These are phyloP conservation scores for Pseudocheirus occidentalis DNA, from an alignment of 2,797 vertebrate genomes.

Conservation along the genomic window DNA sequence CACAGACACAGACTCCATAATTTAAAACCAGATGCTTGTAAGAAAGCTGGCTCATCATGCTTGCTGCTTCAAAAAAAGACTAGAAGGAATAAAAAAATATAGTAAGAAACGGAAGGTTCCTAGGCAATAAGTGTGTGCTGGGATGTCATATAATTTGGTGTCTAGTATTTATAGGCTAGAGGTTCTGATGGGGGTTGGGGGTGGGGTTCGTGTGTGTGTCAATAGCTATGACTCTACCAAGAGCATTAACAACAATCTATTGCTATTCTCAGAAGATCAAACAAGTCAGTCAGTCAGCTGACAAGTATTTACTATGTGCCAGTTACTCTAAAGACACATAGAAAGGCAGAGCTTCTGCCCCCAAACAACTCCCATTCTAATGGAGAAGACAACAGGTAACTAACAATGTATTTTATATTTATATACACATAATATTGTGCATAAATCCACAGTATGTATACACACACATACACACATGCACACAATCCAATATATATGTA, in stretches of 20 bases:
- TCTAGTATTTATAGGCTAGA: constrained; percentile 17
- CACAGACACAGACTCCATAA: constrained; percentile 96
- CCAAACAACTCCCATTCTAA: neutral
- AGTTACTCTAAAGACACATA: neutral
- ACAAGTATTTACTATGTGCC: neutral
- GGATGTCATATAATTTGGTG: neutral
- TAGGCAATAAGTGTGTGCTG: neutral
- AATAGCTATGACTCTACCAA: neutral
- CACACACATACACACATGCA: neutral
- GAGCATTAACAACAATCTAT: neutral
- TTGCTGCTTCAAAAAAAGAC: constrained; percentile 99
- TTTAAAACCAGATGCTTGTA: constrained; percentile 96
- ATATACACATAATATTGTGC: neutral
- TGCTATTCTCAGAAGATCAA: constrained; percentile 23
- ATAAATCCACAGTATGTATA: neutral
- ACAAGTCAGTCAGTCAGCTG: neutral
- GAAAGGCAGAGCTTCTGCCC: neutral
- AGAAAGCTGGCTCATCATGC: constrained; percentile 99
- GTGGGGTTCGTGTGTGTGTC: too few species aligned
- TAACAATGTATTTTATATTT: neutral
- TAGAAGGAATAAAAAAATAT: constrained; percentile 75
- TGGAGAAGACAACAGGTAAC: neutral
- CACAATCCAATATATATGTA: neutral
- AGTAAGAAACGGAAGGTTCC: constrained; percentile 52
- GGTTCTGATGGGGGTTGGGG: neutral